These are phyloP conservation scores for Neolamprologus cancellatus DNA, from an alignment of 2,113 vertebrate genomes.

Conservation along the genomic window DNA sequence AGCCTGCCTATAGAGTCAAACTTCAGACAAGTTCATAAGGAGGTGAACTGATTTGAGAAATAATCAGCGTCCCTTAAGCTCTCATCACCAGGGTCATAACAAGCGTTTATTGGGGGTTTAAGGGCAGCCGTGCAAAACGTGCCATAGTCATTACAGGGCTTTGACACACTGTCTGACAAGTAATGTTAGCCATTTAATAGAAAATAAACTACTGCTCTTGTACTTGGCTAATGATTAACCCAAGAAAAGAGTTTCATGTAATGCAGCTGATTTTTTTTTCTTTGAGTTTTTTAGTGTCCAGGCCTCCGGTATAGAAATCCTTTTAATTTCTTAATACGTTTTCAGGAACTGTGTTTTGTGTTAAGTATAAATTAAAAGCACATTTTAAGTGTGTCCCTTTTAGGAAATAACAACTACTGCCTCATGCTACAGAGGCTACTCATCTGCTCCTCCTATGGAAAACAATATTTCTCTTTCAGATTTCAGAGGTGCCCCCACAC, in stretches of 20 bases:
- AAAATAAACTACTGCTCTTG: not conserved
- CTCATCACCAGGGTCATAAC: not conserved
- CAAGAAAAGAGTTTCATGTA: not conserved
- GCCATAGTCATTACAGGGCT: not conserved
- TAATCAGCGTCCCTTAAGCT: constrained; percentile 6
- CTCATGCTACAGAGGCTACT: not conserved
- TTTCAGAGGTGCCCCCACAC: not conserved
- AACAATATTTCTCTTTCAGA: not conserved
- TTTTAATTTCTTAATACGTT: not conserved
- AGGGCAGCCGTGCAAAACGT: not conserved
- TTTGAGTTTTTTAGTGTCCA: not conserved
- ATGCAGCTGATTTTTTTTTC: not conserved
- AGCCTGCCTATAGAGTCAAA: not conserved
- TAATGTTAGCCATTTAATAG: not conserved
- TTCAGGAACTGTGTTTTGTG: not conserved
- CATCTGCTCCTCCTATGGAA: not conserved
- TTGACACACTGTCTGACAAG: not conserved
- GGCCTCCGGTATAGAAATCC: not conserved
- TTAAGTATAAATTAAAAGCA: not conserved
- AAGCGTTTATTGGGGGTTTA: not conserved
- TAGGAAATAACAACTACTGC: not conserved
- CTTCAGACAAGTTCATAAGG: not conserved
- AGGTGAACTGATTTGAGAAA: not conserved
- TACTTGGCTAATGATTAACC: not conserved
- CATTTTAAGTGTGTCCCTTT: not conserved